Conservation (phyloP, 2,888 invertebrate species). For the Brachyptera putata region DNA sequence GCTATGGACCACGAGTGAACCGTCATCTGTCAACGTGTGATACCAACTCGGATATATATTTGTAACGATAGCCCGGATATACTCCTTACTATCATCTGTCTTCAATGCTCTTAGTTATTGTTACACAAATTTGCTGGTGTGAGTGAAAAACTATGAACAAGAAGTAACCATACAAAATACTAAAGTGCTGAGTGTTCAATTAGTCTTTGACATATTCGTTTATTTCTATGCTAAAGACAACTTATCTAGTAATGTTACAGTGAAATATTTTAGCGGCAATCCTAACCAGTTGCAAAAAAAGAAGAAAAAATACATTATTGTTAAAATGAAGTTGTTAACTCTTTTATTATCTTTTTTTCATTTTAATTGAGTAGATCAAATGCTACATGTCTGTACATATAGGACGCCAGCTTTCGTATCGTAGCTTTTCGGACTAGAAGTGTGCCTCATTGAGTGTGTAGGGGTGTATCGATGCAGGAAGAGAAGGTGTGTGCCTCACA, state of each 20-base stretch:
- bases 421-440: too few species aligned
- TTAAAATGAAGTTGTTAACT: slow-evolving; percentile 13
- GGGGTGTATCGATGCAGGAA: too few species aligned
- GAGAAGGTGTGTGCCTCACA: too few species aligned
- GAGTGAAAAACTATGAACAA: slow-evolving; percentile 19
- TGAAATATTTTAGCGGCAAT: slow-evolving; percentile 29
- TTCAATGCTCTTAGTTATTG: slow-evolving; percentile 6
- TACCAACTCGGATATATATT: background rate
- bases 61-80: background rate
- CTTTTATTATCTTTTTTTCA: too few species aligned
- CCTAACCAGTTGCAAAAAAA: slow-evolving; percentile 29
- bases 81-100: background rate
- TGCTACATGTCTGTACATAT: too few species aligned
- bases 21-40: background rate
- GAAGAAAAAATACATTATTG: slow-evolving; percentile 14
- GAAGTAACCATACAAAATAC: background rate
- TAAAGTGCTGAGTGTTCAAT: slow-evolving; percentile 14
- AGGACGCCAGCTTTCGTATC: too few species aligned
- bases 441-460: too few species aligned
- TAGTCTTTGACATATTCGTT: slow-evolving; percentile 26
- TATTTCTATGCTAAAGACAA: slow-evolving; percentile 27
- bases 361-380: too few species aligned
- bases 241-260: slow-evolving; percentile 24
- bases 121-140: slow-evolving; percentile 20
- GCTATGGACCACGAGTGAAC: background rate